Evolutionary conservation across 2,113 vertebrate species (phyloP).

Genomic region (Colius striatus): DNA sequence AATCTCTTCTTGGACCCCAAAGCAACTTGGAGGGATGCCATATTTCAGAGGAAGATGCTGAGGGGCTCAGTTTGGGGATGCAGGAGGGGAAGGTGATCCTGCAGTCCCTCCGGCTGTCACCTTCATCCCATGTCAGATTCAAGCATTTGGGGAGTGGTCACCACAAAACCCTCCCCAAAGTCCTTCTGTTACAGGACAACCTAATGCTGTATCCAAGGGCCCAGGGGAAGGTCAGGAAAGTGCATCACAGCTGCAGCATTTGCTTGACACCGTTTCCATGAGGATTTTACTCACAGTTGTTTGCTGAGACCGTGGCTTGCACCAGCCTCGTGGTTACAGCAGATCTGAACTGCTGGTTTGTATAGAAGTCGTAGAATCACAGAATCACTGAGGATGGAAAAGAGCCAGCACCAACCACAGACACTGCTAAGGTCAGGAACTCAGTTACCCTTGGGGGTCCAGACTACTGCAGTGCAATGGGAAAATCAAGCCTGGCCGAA

Average conservation of each 20-base stretch:
- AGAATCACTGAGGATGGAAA: no score
- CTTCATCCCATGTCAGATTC: neutral
- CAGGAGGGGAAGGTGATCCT: neutral
- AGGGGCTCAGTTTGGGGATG: neutral
- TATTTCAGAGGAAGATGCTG: neutral
- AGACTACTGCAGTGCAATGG: fast-evolving
- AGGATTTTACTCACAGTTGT: neutral
- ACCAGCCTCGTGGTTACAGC: fast-evolving
- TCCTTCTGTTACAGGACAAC: neutral
- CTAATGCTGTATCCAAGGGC: neutral
- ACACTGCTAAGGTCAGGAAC: no score
- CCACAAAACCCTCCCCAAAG: neutral
- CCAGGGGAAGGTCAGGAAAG: neutral
- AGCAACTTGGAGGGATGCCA: fast-evolving
- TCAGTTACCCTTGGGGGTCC: neutral
- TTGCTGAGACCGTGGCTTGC: neutral
- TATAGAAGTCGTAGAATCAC: no score
- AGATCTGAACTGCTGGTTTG: neutral
- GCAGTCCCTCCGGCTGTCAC: neutral
- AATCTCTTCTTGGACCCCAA: neutral
- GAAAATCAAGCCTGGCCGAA: neutral
- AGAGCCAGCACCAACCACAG: no score
- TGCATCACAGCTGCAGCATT: neutral
- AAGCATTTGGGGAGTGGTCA: neutral
- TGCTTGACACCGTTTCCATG: neutral